Percentiles rank a stretch among this genome's conserved stretches.
Conservation (phyloP, 2,888 invertebrate genomes). For the Hydrotaea cyrtoneurina region DNA sequence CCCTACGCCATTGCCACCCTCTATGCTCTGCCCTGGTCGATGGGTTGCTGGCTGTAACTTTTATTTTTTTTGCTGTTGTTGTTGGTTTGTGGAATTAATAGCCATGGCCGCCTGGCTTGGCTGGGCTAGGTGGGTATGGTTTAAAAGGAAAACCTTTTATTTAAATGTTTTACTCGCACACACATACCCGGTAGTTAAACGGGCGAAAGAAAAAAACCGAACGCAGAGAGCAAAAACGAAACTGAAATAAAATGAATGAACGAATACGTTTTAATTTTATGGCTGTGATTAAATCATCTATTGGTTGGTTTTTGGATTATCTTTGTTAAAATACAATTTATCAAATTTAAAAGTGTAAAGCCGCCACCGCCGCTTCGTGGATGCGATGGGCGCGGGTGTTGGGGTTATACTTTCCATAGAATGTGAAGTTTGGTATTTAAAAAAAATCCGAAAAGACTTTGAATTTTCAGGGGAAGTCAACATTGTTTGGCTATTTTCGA, state of each 20-base stretch:
- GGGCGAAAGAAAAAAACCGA: neutral
- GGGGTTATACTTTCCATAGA: too few species aligned
- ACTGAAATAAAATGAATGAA: neutral
- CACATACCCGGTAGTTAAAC: neutral
- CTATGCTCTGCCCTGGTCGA: neutral
- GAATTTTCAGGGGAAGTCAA: too few species aligned
- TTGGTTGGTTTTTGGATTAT: slow-evolving; percentile 8
- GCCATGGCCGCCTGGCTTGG: neutral
- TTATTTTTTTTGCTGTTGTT: neutral
- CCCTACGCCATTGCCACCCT: neutral
- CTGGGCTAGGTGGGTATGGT: slow-evolving; percentile 3
- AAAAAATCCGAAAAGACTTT: too few species aligned
- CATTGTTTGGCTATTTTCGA: too few species aligned
- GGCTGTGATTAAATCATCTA: slow-evolving; percentile 27
- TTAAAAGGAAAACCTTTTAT: slow-evolving; percentile 46
- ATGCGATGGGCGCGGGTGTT: neutral
- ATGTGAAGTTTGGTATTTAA: too few species aligned
- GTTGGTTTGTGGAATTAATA: neutral
- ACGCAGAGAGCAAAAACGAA: neutral
- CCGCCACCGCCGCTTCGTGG: neutral
- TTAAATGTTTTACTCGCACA: slow-evolving; percentile 42
- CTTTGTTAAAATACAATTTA: slow-evolving; percentile 28
- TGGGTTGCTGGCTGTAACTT: neutral
- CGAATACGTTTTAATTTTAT: slow-evolving; percentile 14
- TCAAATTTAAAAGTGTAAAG: slow-evolving; percentile 18